These are phyloP conservation scores for Entomobrya multifasciata DNA, from an alignment of 2,888 invertebrate species.

Conservation along the genomic window DNA sequence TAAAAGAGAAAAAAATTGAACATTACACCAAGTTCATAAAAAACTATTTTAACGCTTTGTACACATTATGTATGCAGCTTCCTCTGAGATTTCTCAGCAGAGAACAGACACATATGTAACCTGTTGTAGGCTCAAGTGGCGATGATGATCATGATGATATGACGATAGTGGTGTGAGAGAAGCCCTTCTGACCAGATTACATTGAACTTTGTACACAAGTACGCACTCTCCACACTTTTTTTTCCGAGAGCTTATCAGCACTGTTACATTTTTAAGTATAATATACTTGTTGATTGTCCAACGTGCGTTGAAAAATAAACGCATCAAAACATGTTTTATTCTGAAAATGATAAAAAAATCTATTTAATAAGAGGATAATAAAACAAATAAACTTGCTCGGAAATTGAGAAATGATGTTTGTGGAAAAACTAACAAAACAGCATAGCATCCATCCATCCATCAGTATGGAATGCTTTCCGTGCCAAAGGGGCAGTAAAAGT, in stretches of 20 bases:
- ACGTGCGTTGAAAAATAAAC: constrained; percentile 53
- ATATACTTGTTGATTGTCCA: constrained; percentile 8
- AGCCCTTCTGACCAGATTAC: constrained; percentile 73
- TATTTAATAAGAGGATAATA: background rate
- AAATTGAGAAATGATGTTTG: constrained; percentile 65
- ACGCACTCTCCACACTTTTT: constrained; percentile 57
- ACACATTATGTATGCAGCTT: constrained; percentile 13
- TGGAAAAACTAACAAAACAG: constrained; percentile 54
- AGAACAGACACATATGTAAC: constrained; percentile 59
- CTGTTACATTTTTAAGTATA: constrained; percentile 49
- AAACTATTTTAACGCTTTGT: constrained; percentile 1
- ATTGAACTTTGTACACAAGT: constrained; percentile 59
- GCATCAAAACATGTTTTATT: constrained; percentile 52
- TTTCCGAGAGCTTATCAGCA: constrained; percentile 54
- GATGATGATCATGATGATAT: background rate
- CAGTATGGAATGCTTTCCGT: constrained; percentile 57
- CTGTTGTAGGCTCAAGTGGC: constrained; percentile 42
- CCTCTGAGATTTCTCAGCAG: constrained; percentile 35
- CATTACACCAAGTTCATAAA: constrained; percentile 7
- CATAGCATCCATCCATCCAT: no score
- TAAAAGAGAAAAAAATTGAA: constrained; percentile 1
- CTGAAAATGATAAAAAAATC: constrained; percentile 41
- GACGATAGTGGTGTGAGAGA: constrained; percentile 10
- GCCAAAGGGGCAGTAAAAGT: constrained; percentile 57
- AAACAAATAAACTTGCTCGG: constrained; percentile 32